Evolutionary conservation across 2,113 vertebrate species (phyloP).

Genomic region (Lathamus discolor): DNA sequence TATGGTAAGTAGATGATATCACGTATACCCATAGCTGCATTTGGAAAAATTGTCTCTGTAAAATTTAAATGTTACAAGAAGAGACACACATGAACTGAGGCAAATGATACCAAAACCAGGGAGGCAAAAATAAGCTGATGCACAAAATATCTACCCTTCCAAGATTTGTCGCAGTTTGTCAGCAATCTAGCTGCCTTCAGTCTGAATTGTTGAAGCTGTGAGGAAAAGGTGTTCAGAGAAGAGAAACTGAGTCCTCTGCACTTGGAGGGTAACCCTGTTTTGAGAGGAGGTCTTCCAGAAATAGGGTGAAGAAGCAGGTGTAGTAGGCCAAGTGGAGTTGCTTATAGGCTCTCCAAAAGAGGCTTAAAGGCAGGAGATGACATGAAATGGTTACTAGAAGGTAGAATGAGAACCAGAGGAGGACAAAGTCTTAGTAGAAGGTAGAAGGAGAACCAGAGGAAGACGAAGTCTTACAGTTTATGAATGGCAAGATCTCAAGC

Average conservation of each 20-base stretch:
- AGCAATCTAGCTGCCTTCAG: neutral
- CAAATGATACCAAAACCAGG: neutral
- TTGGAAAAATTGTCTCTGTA: neutral
- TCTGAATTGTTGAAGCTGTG: neutral
- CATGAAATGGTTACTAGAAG: neutral
- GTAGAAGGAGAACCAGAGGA: neutral
- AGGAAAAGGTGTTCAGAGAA: neutral
- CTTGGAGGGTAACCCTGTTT: neutral
- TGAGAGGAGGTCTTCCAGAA: neutral
- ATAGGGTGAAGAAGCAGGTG: neutral
- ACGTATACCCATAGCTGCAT: neutral
- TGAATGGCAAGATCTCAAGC: neutral
- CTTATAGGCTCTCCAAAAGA: neutral
- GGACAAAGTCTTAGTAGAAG: neutral
- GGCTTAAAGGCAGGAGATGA: neutral
- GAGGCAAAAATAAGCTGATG: neutral
- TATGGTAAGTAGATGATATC: neutral
- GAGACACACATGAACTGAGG: neutral
- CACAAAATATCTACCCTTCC: neutral
- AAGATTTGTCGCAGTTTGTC: neutral
- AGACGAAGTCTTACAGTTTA: neutral
- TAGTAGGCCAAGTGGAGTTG: neutral
- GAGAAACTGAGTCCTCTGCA: neutral
- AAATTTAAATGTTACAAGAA: neutral
- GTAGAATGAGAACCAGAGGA: neutral